phyloP scores from a whole-genome alignment of 2,888 invertebrate species.

The Stenichneumon culpator region DNA sequence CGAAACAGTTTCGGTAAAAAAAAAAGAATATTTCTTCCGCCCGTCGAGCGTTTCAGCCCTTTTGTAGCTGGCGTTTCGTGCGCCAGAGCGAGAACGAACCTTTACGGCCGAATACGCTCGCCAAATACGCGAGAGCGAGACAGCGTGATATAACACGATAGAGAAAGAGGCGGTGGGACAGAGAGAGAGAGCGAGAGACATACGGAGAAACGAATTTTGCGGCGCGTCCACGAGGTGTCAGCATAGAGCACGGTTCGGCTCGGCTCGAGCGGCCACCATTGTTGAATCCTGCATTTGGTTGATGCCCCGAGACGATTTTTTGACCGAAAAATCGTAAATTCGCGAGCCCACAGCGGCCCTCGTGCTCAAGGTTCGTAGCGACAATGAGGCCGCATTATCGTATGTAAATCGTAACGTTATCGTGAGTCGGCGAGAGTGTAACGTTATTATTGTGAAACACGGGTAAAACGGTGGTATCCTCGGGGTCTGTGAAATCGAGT shows the following conservation, averaged over 20 bases:
- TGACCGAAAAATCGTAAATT: conserved; percentile 78
- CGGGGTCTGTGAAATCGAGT: conserved; percentile 77
- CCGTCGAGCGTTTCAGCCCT: conserved; percentile 20
- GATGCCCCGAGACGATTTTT: conserved; percentile 82
- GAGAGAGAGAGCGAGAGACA: conserved; percentile 15
- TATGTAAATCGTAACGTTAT: conserved; percentile 24
- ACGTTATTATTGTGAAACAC: conserved; percentile 8
- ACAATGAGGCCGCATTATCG: conserved; percentile 30
- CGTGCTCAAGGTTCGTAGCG: conserved; percentile 79
- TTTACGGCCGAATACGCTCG: not conserved
- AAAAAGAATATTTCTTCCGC: not conserved
- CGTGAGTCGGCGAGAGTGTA: conserved; percentile 20
- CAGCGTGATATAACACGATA: conserved; percentile 11
- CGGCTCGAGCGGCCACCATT: conserved; percentile 82
- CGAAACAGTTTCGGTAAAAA: not conserved
- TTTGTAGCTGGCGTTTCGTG: conserved; percentile 11
- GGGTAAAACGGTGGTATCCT: conserved; percentile 34
- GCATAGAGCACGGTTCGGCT: conserved; percentile 75
- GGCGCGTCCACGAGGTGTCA: conserved; percentile 81
- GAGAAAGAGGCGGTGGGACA: conserved; percentile 39
- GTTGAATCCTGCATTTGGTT: conserved; percentile 83
- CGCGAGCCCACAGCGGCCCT: conserved; percentile 77
- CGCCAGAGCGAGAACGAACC: conserved; percentile 1
- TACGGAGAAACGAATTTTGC: conserved; percentile 61
- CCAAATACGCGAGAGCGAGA: not conserved